A percentile compares a stretch with the other conserved stretches of the same genome.
phyloP scores from a whole-genome alignment of 2,113 vertebrate genomes.

The Mobula hypostoma region DNA sequence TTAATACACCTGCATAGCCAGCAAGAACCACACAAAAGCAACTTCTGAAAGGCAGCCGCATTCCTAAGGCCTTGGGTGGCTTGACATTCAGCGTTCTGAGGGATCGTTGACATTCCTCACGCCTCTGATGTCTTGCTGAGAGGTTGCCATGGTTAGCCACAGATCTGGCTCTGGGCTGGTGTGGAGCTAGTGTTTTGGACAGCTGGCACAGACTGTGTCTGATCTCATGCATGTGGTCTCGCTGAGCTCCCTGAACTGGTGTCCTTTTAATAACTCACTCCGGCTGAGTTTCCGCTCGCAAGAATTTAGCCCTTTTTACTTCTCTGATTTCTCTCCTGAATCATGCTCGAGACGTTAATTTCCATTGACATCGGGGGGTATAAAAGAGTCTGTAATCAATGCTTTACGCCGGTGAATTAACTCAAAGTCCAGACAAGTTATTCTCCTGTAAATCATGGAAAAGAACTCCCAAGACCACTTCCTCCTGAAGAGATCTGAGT shows the following conservation, averaged over 20 bases:
- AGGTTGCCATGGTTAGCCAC: conserved; percentile 30
- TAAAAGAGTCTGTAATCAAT: background rate
- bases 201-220: background rate
- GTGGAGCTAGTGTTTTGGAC: background rate
- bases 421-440: too few relatives aligned
- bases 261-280: background rate
- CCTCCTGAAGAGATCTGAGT: too few relatives aligned
- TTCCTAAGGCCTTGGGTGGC: conserved; percentile 9
- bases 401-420: background rate
- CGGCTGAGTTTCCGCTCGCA: background rate
- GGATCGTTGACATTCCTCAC: conserved; percentile 31
- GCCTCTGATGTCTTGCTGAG: conserved; percentile 26
- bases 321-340: background rate
- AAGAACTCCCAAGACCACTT: too few relatives aligned
- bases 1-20: conserved; percentile 12
- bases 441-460: too few relatives aligned
- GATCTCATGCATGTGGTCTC: background rate
- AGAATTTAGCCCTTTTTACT: background rate
- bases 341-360: background rate
- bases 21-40: conserved; percentile 22
- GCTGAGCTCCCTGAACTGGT: background rate
- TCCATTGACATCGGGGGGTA: background rate
- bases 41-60: conserved; percentile 14
- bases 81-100: background rate
- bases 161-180: background rate